Evolutionary conservation across 2,113 vertebrate species (phyloP).

Genomic region (Pomatorhinus ruficollis): DNA sequence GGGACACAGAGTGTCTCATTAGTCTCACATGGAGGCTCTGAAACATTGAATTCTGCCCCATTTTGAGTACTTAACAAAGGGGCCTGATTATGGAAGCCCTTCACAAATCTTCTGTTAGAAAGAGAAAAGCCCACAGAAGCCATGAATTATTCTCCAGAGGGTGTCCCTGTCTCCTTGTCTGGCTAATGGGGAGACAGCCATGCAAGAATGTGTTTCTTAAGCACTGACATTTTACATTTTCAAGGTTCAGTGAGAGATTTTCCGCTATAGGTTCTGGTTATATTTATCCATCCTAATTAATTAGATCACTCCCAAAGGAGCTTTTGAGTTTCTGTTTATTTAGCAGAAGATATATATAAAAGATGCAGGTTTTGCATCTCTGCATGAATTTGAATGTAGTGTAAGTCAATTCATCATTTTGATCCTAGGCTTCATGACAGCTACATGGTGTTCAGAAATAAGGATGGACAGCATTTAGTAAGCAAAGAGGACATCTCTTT

Average conservation of each 20-base stretch:
- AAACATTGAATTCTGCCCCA: not conserved
- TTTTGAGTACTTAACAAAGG: not conserved
- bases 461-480: not conserved
- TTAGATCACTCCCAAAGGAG: not conserved
- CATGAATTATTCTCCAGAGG: not conserved
- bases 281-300: not conserved
- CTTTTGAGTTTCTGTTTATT: not conserved
- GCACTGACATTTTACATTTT: not conserved
- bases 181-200: fast-evolving
- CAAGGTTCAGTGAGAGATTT: not conserved
- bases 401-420: not conserved
- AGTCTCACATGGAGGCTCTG: not conserved
- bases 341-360: not conserved
- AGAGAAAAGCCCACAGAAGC: not conserved
- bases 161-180: not conserved
- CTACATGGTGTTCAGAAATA: not conserved
- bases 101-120: not conserved
- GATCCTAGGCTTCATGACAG: not conserved
- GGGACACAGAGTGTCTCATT: not conserved
- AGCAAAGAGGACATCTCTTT: not conserved
- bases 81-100: not conserved
- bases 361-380: not conserved
- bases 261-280: not conserved
- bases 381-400: not conserved
- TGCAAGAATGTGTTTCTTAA: not conserved